Evolutionary conservation across 2,797 vertebrate genomes (phyloP).

Genomic region (Lacerta bilineata): DNA sequence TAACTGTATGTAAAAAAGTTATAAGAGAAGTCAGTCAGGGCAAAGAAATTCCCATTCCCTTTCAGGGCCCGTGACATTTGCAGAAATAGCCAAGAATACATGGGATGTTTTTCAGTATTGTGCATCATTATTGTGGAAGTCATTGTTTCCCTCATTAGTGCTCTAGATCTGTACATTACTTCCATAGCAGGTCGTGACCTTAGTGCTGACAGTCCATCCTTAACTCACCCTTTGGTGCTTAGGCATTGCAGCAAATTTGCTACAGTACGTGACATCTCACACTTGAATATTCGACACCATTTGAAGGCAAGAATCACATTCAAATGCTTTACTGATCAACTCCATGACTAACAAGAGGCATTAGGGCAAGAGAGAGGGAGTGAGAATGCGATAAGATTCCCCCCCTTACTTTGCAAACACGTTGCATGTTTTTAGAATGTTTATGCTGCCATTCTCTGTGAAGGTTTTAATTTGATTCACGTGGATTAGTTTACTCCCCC

Average conservation of each 20-base stretch:
- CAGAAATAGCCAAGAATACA: conserved; percentile 69
- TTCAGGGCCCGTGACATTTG: conserved; percentile 73
- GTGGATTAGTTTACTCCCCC: conserved; percentile 14
- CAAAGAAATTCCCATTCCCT: conserved; percentile 69
- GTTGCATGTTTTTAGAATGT: conserved; percentile 67
- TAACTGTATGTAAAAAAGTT: conserved; percentile 63
- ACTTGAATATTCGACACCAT: conserved; percentile 76
- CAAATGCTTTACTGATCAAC: conserved; percentile 76
- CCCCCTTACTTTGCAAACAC: conserved; percentile 64
- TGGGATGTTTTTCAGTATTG: conserved; percentile 76
- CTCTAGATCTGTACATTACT: conserved; percentile 79
- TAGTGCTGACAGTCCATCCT: conserved; percentile 74
- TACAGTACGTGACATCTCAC: conserved; percentile 74
- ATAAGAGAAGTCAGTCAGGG: conserved; percentile 69
- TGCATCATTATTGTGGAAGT: conserved; percentile 79
- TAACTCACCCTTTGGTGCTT: conserved; percentile 79
- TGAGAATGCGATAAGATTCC: conserved; percentile 59
- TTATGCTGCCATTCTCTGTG: conserved; percentile 62
- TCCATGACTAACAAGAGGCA: conserved; percentile 69
- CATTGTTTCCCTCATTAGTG: conserved; percentile 80
- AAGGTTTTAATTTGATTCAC: conserved; percentile 67
- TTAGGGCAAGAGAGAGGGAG: conserved; percentile 70
- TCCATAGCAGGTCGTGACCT: conserved; percentile 73
- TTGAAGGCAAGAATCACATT: conserved; percentile 77
- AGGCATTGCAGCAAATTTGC: conserved; percentile 77